These are phyloP conservation scores for Cephus nigrinus DNA, from an alignment of 2,888 invertebrate species.

Conservation along the genomic window DNA sequence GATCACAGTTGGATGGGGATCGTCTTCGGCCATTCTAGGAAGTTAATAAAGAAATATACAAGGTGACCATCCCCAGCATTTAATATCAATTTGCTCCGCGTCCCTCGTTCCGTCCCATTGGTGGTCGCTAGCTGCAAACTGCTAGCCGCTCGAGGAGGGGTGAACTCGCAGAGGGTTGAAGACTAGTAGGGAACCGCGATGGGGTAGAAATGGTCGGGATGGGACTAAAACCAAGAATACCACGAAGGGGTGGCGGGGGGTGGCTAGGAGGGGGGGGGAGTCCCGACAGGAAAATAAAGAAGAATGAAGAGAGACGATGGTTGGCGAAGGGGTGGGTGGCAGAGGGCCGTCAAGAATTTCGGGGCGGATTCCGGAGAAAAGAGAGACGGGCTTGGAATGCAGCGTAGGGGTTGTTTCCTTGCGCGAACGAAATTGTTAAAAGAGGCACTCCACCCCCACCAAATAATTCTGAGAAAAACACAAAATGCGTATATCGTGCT, in stretches of 20 bases:
- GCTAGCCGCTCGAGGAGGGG: conserved; percentile 7
- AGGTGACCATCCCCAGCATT: conserved; percentile 60
- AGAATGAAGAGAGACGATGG: conserved; percentile 23
- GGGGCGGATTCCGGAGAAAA: conserved; percentile 29
- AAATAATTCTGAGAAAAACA: too few relatives aligned
- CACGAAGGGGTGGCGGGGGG: not conserved
- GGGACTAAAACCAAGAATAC: conserved; percentile 14
- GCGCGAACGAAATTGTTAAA: conserved; percentile 42
- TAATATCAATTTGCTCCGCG: conserved; percentile 61
- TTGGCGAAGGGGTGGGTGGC: not conserved
- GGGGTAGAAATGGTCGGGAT: conserved; percentile 18
- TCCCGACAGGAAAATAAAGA: conserved; percentile 19
- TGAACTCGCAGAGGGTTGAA: conserved; percentile 13
- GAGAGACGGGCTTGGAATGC: conserved; percentile 11
- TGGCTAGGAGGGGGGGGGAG: not conserved
- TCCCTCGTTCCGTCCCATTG: conserved; percentile 36
- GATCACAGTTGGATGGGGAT: not conserved
- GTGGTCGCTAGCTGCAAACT: not conserved
- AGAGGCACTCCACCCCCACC: conserved; percentile 8
- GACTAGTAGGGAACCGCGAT: conserved; percentile 13
- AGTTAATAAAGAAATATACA: conserved; percentile 63
- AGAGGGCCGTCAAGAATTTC: conserved; percentile 41
- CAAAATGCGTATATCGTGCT: not conserved
- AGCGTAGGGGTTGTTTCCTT: conserved; percentile 14
- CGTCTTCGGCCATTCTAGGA: conserved; percentile 33